phyloP scores from a whole-genome alignment of 1,140 invertebrate species.

The Zaprionus ghesquierei region DNA sequence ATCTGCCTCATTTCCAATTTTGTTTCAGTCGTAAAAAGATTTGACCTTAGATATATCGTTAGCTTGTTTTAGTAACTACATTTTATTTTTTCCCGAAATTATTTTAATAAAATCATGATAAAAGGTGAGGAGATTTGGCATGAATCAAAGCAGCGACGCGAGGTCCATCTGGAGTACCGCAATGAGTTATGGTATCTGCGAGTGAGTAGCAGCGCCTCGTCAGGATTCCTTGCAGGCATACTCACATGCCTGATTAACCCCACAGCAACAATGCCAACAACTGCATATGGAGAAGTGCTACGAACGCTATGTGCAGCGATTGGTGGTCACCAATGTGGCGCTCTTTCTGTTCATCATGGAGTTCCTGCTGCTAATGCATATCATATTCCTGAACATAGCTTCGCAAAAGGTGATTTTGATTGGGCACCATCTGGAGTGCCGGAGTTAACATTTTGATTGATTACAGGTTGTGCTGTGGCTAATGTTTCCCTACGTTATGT shows the following conservation, averaged over 20 bases:
- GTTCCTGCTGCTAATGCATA: conserved; percentile 8
- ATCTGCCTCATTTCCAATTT: not conserved
- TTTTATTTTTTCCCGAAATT: not conserved
- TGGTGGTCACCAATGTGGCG: conserved; percentile 10
- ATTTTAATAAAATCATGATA: not conserved
- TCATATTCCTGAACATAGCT: not conserved
- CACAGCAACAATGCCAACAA: conserved; percentile 8
- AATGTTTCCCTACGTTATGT: not conserved
- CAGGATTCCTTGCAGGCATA: not conserved
- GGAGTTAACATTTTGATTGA: too few relatives aligned
- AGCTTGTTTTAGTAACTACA: not conserved
- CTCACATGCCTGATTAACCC: not conserved
- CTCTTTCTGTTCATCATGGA: conserved; percentile 32
- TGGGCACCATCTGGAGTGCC: too few relatives aligned
- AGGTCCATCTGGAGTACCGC: not conserved
- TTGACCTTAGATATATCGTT: not conserved
- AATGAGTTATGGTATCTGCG: not conserved
- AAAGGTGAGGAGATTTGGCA: not conserved
- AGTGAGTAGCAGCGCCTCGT: not conserved
- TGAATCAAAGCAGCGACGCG: not conserved
- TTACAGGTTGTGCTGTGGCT: not conserved
- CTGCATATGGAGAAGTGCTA: conserved; percentile 22
- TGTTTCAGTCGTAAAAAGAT: not conserved
- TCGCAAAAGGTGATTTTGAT: too few relatives aligned
- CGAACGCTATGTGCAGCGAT: conserved; percentile 16